Conservation (phyloP, 1,140 invertebrate genomes). For the Ips typographus region DNA sequence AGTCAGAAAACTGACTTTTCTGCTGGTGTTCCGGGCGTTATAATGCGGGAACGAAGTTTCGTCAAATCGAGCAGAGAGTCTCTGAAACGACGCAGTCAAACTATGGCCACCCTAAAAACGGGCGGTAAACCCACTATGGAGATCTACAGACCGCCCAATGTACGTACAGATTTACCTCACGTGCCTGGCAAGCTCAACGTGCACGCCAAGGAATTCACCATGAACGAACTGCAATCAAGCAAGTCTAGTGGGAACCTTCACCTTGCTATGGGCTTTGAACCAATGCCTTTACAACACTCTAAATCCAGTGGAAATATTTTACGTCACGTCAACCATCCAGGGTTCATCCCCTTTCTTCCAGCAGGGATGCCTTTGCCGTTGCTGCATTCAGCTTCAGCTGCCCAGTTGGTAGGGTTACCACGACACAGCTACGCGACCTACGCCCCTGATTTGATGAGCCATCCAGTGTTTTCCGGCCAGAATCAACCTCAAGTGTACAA, state of each 20-base stretch:
- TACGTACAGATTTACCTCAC: constrained; percentile 51
- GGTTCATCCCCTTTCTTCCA: constrained; percentile 48
- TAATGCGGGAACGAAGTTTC: constrained; percentile 49
- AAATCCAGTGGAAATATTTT: constrained; percentile 65
- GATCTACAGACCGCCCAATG: constrained; percentile 85
- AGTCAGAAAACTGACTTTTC: constrained; percentile 50
- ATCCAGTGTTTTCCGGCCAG: constrained; percentile 40
- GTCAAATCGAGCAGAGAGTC: constrained; percentile 45
- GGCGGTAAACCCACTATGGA: constrained; percentile 76
- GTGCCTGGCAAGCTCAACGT: constrained; percentile 68
- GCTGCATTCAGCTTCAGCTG: constrained; percentile 53
- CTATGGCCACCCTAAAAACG: constrained; percentile 57
- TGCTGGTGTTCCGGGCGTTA: constrained; percentile 28
- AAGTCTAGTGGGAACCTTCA: constrained; percentile 63
- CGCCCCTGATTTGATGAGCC: constrained; percentile 38
- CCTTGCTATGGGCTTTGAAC: constrained; percentile 57
- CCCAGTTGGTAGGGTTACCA: constrained; percentile 47
- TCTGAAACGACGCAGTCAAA: constrained; percentile 58
- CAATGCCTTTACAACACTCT: constrained; percentile 58
- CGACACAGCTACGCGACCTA: constrained; percentile 52
- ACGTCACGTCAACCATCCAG: constrained; percentile 50
- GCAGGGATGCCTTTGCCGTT: constrained; percentile 47
- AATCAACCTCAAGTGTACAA: constrained; percentile 40
- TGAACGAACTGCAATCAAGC: constrained; percentile 64
- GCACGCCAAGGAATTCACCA: constrained; percentile 83